These are phyloP conservation scores for Actias luna DNA, from an alignment of 2,888 invertebrate genomes.

Conservation along the genomic window DNA sequence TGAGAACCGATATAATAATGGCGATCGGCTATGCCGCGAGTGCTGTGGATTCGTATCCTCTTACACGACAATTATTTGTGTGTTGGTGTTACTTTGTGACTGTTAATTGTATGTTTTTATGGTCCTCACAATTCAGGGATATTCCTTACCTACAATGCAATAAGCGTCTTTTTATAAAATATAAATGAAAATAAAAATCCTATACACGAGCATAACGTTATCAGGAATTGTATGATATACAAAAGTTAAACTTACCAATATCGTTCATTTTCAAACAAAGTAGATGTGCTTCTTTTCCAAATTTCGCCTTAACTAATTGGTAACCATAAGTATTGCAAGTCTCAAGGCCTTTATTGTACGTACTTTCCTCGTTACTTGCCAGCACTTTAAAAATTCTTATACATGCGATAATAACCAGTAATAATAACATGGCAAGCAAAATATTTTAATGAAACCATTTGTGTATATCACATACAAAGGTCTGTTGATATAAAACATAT, in stretches of 20 bases:
- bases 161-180: no score
- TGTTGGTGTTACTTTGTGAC: no score
- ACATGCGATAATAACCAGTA: neutral
- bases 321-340: conserved; percentile 49
- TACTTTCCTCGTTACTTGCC: neutral
- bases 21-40: no score
- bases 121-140: no score
- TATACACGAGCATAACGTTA: no score
- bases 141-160: no score
- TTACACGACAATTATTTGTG: no score
- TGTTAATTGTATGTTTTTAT: no score
- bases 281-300: conserved; percentile 54
- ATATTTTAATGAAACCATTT: neutral
- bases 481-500: neutral
- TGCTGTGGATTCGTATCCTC: no score
- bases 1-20: no score
- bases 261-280: conserved; percentile 54
- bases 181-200: no score
- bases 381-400: neutral
- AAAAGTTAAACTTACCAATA: conserved; percentile 42
- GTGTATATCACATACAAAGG: neutral
- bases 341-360: conserved; percentile 21
- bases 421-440: conserved; percentile 2
- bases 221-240: no score
- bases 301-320: conserved; percentile 50